phyloP scores from a whole-genome alignment of 2,888 invertebrate genomes.

The Heliconius charithonia region DNA sequence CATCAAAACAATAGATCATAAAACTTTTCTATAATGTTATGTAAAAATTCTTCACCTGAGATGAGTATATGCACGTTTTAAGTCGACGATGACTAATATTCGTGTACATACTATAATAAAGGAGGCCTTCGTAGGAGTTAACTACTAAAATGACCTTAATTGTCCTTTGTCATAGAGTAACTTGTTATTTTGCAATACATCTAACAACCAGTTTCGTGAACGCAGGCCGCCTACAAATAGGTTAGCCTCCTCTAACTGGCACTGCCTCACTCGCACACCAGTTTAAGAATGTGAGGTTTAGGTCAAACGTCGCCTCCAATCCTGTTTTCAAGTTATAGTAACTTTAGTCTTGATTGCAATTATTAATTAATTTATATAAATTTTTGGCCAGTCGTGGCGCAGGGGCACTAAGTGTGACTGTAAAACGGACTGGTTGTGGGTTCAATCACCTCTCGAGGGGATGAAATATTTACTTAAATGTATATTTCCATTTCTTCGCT shows the following conservation, averaged over 20 bases:
- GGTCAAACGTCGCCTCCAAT: conserved; percentile 62
- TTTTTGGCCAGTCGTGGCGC: too few relatives aligned
- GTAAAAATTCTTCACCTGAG: conserved; percentile 16
- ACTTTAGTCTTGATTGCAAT: not conserved
- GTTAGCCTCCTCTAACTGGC: conserved; percentile 52
- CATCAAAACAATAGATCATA: not conserved
- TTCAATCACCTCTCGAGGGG: too few relatives aligned
- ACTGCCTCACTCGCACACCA: conserved; percentile 57
- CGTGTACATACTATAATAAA: conserved; percentile 58
- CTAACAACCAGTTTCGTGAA: conserved; percentile 71
- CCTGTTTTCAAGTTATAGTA: conserved; percentile 41
- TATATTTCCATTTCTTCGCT: too few relatives aligned
- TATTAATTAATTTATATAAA: conserved; percentile 5
- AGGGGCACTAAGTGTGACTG: too few relatives aligned
- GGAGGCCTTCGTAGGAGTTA: conserved; percentile 46
- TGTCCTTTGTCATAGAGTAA: conserved; percentile 50
- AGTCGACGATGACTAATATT: conserved; percentile 62
- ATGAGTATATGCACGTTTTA: conserved; percentile 32
- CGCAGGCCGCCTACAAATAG: conserved; percentile 61
- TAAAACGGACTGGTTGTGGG: too few relatives aligned
- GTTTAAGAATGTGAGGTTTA: conserved; percentile 64
- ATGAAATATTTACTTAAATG: too few relatives aligned
- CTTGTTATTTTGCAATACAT: conserved; percentile 52
- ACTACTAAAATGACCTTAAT: conserved; percentile 56
- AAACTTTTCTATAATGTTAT: not conserved